A percentile compares a stretch with the other conserved stretches of the same genome.
Evolutionary conservation across 1,140 invertebrate species (phyloP).

Genomic region (Arion vulgaris): DNA sequence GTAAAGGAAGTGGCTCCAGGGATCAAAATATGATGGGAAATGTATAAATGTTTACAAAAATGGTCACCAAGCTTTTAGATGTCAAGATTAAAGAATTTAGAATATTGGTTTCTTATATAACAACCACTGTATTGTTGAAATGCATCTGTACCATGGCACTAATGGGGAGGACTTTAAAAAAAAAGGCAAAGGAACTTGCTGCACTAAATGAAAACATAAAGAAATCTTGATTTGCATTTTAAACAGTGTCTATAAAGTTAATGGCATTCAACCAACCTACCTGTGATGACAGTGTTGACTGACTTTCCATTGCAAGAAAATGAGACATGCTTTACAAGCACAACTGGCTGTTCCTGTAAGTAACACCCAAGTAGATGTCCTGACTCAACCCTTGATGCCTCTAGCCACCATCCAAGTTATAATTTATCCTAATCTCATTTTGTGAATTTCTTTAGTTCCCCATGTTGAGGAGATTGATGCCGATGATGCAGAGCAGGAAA

Average conservation of each 20-base stretch:
- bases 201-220: background rate
- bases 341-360: conserved; percentile 7
- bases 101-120: background rate
- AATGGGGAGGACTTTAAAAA: background rate
- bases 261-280: too few relatives aligned
- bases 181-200: background rate
- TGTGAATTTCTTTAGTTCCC: conserved; percentile 59
- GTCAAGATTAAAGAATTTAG: background rate
- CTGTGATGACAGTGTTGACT: background rate
- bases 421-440: conserved; percentile 36
- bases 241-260: background rate
- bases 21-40: too few relatives aligned
- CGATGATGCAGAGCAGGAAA: conserved; percentile 39
- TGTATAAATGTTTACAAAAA: background rate
- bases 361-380: conserved; percentile 20
- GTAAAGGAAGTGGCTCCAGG: too few relatives aligned
- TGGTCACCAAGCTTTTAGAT: background rate
- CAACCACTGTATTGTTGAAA: background rate
- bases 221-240: background rate
- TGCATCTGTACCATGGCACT: background rate
- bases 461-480: conserved; percentile 37
- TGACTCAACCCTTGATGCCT: conserved; percentile 23
- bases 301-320: background rate
- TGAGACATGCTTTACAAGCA: background rate
- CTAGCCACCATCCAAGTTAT: conserved; percentile 28